Evolutionary conservation across 2,797 vertebrate genomes (phyloP), one percentile per base, ranked within the genome.

Genomic region (Siniperca undulata): DNA sequence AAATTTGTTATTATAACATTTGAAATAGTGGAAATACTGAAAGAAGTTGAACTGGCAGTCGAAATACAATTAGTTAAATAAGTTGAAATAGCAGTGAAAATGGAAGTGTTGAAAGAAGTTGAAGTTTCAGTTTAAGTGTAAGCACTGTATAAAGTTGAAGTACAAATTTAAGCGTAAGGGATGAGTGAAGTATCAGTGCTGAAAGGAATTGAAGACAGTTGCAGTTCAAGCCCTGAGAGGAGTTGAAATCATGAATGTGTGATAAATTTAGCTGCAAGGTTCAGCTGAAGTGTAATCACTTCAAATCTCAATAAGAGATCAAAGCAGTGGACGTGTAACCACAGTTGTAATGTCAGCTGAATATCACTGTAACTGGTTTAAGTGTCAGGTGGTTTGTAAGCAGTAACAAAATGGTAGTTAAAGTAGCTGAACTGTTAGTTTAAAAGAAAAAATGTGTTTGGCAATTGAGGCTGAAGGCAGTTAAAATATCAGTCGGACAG

Each of bases 321-420:
- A 30, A 65, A 59, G 52, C 40, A 22, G 53, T 13, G 13, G 44
- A 44, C 3, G 7, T 42, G n/a, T 22, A 36, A 30, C 34, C 62
- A 8, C 61, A 81, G 27, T 3, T 48, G 17, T 38, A 40, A 52
- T 59, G 42, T 86, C 36, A 73, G 42, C 14, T 36, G 58, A 72
- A 36, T 60, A 48, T 22, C 34, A 40, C 34, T 66, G 59, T 27
- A 38, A 0, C 42, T 53, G 24, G 27, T 50, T 52, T 7, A 74
- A 69, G 40, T 10, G 38, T 59, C n/a, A 20, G 24, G 34, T 30
- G 7, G 22, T 22, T 5, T 24, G 4, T n/a, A 7, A 11, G 22
- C 22, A 17, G 14, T 5, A 8, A 1, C 22, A 13, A 55, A 65
- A 20, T 38, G 14, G 12, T 7, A 9, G 48, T 13, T 22, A 5